phyloP scores from a whole-genome alignment of 2,888 invertebrate genomes.

The Aleiodes leptofemur region DNA sequence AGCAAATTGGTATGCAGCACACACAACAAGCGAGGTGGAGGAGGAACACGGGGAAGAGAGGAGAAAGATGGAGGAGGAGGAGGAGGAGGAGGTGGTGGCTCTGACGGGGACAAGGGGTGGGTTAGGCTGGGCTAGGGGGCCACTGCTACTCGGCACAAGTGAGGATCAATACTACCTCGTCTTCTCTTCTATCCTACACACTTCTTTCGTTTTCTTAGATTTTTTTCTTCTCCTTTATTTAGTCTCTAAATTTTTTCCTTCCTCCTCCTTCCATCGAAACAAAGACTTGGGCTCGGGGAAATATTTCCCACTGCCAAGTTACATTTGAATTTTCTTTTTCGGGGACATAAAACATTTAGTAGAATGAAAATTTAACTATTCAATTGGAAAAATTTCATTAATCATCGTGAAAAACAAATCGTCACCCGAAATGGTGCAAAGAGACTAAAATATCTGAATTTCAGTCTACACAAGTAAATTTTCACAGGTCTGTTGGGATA shows the following conservation, averaged over 20 bases:
- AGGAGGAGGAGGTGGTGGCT: constrained; percentile 62
- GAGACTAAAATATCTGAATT: not conserved
- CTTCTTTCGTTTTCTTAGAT: constrained; percentile 47
- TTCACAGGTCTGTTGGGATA: not conserved
- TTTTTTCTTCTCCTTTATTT: constrained; percentile 27
- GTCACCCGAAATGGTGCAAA: not conserved
- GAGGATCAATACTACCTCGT: constrained; percentile 74
- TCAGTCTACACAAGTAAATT: not conserved
- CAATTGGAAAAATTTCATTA: not conserved
- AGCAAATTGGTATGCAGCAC: constrained; percentile 81
- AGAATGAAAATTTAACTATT: not conserved
- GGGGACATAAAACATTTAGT: too few relatives aligned
- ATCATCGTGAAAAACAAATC: not conserved
- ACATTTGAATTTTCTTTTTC: too few relatives aligned
- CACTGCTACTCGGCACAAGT: constrained; percentile 71
- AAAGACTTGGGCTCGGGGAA: not conserved
- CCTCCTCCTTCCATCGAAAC: constrained; percentile 7
- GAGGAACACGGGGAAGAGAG: constrained; percentile 74
- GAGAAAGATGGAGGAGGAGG: constrained; percentile 75
- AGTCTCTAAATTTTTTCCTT: not conserved
- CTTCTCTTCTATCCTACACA: constrained; percentile 63
- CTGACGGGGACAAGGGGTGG: constrained; percentile 57
- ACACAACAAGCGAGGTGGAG: constrained; percentile 77
- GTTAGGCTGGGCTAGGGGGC: constrained; percentile 67
- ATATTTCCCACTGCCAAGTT: too few relatives aligned